phyloP scores from a whole-genome alignment of 2,888 invertebrate genomes.

The Punctoribates punctum region DNA sequence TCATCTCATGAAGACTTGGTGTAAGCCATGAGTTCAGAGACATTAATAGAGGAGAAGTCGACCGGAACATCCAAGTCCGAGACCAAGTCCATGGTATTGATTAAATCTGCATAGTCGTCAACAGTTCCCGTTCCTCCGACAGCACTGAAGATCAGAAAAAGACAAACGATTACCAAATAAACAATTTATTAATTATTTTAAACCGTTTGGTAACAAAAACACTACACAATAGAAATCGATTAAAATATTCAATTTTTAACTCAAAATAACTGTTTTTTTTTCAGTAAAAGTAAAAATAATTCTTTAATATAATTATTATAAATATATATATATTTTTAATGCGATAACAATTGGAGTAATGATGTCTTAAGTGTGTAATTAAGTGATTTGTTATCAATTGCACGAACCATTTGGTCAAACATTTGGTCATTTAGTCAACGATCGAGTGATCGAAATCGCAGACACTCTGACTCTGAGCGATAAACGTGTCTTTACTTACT shows the following conservation, averaged over 20 bases:
- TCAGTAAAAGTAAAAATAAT: background rate
- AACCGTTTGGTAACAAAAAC: conserved; percentile 7
- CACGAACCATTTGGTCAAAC: background rate
- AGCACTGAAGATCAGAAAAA: conserved; percentile 35
- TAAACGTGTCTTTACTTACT: conserved; percentile 26
- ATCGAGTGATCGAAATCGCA: background rate
- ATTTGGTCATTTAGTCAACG: background rate
- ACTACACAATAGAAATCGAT: background rate
- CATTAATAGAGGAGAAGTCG: conserved; percentile 48
- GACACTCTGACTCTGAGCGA: background rate
- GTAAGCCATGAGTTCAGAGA: conserved; percentile 47
- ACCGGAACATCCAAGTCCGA: conserved; percentile 47
- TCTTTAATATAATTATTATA: background rate
- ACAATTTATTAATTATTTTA: conserved; percentile 31
- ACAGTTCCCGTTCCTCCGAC: conserved; percentile 28
- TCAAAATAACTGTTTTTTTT: background rate
- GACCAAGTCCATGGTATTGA: conserved; percentile 45
- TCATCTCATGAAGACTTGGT: conserved; percentile 21
- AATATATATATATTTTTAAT: conserved; percentile 7
- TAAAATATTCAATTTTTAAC: conserved; percentile 13
- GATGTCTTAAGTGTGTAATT: conserved; percentile 16
- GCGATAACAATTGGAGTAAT: background rate
- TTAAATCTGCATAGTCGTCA: conserved; percentile 43
- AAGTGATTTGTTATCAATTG: conserved; percentile 15
- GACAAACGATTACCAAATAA: conserved; percentile 28